Evolutionary conservation across 2,888 invertebrate genomes (phyloP), one percentile per base, ranked within the genome.

Genomic region (Melinopterus prodromus): DNA sequence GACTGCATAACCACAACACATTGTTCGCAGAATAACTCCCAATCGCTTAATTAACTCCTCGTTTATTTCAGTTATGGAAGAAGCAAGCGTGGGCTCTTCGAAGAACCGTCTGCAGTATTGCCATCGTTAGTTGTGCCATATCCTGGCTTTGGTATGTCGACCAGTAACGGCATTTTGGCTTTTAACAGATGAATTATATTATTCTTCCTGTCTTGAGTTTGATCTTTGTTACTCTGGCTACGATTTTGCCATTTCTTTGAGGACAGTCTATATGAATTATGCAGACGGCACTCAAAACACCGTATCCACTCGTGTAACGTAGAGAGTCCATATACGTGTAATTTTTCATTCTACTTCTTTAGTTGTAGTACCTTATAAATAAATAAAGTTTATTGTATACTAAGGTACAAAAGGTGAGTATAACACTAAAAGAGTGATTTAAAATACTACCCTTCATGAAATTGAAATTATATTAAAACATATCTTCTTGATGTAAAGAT

Each of bases 201-300:
- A 7, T 26, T 71, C 14, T 71, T 71, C n/a, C 71, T 71, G 2
- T 15, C 2, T 71, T 15, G 3, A 1, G 53, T 53, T 53, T 7
- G 9, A 9, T 7, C 53, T 71, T 71, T 71, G 9, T 71, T 5
- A 6, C 9, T 53, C 12, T 53, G 6, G 53, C 9, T 53, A 3
- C 53, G 53, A 9, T 3, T 53, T 16, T 71, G 71, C 71, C 3
- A 71, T 74, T 71, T 71, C n/a, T 71, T 71, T 16, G 1, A 71
- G 5, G 15, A 4, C n/a, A 78, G 6, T 35, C 78, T 15, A 35
- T 78, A 78, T 1, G 78, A 71, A 36, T 74, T 72, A 74, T 78
- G 78, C n/a, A 79, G 76, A 16, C 53, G 76, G 71, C 78, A 78
- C 37, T 76, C 78, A 15, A 78, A 78, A 71, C 36, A 36, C 12